A percentile compares a stretch with the other conserved stretches of the same genome.
Conservation (phyloP, 2,888 invertebrate genomes). For the Saturnia japonica region DNA sequence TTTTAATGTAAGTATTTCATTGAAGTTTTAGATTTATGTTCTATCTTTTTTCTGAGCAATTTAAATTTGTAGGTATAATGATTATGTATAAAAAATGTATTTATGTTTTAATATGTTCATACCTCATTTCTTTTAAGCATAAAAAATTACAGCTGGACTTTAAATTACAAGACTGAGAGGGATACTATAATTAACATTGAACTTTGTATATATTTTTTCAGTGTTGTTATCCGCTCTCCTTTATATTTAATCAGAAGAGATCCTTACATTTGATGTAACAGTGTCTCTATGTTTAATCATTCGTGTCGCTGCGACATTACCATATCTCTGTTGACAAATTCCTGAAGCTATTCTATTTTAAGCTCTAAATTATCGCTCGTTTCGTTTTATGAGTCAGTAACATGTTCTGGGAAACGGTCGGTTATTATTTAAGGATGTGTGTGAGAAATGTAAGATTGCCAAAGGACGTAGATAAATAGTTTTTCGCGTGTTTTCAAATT, state of each 20-base stretch:
- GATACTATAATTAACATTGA: not conserved
- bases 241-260: slow-evolving; percentile 16
- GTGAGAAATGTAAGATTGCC: slow-evolving; percentile 26
- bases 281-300: slow-evolving; percentile 20
- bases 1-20: too few species aligned
- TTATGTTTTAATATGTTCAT: not conserved
- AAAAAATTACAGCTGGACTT: not conserved
- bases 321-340: slow-evolving; percentile 46
- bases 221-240: not conserved
- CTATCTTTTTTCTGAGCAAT: not conserved
- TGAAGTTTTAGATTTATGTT: not conserved
- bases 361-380: slow-evolving; percentile 58
- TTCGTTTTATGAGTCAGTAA: slow-evolving; percentile 58
- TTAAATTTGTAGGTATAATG: not conserved
- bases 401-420: slow-evolving; percentile 58
- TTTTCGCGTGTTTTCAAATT: not conserved
- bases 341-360: slow-evolving; percentile 58
- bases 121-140: not conserved
- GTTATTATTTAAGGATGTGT: slow-evolving; percentile 44
- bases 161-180: not conserved
- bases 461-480: slow-evolving; percentile 26
- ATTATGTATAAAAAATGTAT: too few species aligned
- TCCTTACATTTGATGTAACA: not conserved
- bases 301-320: slow-evolving; percentile 25
- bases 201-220: not conserved